Percentiles rank a stretch among this genome's conserved stretches.
These are phyloP conservation scores for Geococcyx californianus DNA, from an alignment of 2,113 vertebrate genomes.

Conservation along the genomic window DNA sequence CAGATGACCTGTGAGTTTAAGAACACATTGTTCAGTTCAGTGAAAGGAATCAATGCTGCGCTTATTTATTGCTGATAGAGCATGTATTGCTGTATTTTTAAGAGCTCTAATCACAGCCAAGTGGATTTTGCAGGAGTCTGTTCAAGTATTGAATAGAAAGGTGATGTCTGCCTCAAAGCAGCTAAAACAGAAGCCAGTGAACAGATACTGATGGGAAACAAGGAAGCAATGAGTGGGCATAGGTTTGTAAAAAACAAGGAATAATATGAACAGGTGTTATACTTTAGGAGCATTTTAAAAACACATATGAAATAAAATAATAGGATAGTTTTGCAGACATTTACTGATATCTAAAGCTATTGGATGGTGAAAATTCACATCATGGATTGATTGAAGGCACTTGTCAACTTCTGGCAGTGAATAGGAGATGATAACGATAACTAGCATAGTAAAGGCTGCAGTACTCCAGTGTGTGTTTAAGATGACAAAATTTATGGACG, in stretches of 20 bases:
- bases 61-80: constrained; percentile 35
- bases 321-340: neutral
- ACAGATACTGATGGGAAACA: neutral
- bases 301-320: neutral
- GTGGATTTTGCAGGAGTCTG: neutral
- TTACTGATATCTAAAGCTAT: neutral
- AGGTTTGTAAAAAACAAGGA: neutral
- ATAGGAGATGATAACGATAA: neutral
- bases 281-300: neutral
- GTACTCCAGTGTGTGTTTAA: neutral
- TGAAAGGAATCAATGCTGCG: constrained; percentile 29
- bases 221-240: neutral
- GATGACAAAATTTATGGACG: neutral
- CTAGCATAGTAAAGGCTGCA: neutral
- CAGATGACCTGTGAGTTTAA: constrained; percentile 17
- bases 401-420: constrained; percentile 1
- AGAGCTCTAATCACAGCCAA: neutral
- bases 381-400: neutral
- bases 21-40: constrained; percentile 24
- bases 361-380: neutral
- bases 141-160: neutral
- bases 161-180: neutral
- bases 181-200: neutral
- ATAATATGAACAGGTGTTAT: neutral
- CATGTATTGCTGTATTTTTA: constrained; percentile 1